These are phyloP conservation scores for Apogon hyalosoma DNA, from an alignment of 2,797 vertebrate genomes.

Conservation along the genomic window DNA sequence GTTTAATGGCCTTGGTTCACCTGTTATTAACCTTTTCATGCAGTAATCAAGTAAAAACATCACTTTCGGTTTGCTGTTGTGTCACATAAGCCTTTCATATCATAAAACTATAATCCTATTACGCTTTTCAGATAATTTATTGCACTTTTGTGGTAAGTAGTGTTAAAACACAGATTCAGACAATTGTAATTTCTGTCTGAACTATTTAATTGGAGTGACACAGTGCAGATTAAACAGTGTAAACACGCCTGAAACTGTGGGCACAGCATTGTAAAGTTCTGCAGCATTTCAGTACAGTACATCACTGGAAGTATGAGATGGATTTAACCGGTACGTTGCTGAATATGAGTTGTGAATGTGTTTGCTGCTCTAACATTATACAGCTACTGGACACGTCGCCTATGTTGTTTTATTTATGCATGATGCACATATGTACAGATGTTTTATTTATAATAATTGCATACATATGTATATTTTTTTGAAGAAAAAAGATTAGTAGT, in stretches of 20 bases:
- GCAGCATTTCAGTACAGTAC: background rate
- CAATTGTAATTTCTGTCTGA: background rate
- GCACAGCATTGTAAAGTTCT: background rate
- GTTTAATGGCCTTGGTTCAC: background rate
- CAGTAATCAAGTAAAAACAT: constrained; percentile 11
- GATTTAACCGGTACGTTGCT: background rate
- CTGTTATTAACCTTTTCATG: constrained; percentile 7
- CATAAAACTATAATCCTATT: constrained; percentile 18
- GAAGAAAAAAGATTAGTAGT: no score
- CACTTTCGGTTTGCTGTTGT: constrained; percentile 21
- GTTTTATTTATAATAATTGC: no score
- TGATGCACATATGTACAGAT: no score
- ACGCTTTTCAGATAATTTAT: constrained; percentile 14
- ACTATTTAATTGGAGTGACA: background rate
- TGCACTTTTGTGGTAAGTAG: constrained; percentile 1
- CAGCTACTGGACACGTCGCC: background rate
- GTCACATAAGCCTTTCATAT: constrained; percentile 20
- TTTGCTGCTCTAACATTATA: background rate
- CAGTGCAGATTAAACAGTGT: background rate
- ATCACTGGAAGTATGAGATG: background rate
- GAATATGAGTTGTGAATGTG: constrained; percentile 6
- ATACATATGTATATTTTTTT: no score
- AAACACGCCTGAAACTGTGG: background rate
- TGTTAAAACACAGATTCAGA: constrained; percentile 2
- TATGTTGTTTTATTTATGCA: background rate